phyloP scores from a whole-genome alignment of 2,113 vertebrate genomes.

The Saguinus imperator region DNA sequence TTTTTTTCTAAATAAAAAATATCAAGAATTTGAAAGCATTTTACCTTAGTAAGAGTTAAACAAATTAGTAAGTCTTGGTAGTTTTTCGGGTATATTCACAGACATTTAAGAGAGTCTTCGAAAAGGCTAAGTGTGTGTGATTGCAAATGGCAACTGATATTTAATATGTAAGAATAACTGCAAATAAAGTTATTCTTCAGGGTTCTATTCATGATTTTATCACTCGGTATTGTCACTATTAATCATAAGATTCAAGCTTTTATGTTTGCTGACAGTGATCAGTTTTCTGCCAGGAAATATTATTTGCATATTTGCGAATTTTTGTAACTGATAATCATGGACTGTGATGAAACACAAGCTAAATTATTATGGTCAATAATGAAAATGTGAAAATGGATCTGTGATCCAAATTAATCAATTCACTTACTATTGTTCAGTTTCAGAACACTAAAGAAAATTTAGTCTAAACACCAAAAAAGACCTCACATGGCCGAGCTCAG shows the following conservation, averaged over 20 bases:
- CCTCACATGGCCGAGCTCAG: too few relatives aligned
- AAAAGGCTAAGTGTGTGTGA: not conserved
- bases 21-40: not conserved
- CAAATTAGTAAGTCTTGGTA: not conserved
- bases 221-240: not conserved
- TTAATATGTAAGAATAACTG: not conserved
- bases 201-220: not conserved
- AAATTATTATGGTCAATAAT: not conserved
- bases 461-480: not conserved
- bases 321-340: not conserved
- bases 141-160: not conserved
- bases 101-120: not conserved
- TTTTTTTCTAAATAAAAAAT: not conserved
- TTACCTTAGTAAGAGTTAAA: not conserved
- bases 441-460: not conserved
- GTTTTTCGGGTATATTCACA: not conserved
- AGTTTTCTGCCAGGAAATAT: not conserved
- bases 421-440: not conserved
- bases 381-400: not conserved
- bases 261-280: not conserved
- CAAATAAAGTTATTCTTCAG: not conserved
- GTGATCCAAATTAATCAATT: not conserved
- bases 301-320: not conserved
- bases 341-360: not conserved
- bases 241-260: not conserved